Conservation (phyloP, 2,888 invertebrate genomes). For the Acronicta alni region DNA sequence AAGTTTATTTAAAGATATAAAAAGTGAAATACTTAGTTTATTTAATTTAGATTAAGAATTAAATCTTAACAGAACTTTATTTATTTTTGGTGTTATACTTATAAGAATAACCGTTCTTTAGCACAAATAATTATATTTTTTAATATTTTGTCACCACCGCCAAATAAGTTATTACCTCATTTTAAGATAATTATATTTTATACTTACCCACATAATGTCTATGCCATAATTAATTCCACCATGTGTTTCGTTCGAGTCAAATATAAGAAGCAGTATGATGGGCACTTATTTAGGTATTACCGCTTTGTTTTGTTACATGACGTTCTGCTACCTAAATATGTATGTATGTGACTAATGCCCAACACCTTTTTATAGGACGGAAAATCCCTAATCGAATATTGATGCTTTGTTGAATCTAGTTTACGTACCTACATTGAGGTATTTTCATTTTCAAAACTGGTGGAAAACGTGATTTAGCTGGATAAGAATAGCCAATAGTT, state of each 20-base stretch:
- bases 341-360: constrained; percentile 13
- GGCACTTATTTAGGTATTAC: constrained; percentile 12
- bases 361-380: too few species aligned
- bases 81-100: constrained; percentile 33
- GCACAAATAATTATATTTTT: constrained; percentile 37
- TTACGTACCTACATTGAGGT: constrained; percentile 5
- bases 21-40: too few species aligned
- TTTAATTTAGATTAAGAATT: constrained; percentile 50
- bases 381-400: too few species aligned
- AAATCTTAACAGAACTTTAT: constrained; percentile 19
- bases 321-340: constrained; percentile 14
- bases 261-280: too few species aligned
- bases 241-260: not conserved
- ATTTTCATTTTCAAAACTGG: constrained; percentile 5
- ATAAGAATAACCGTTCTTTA: constrained; percentile 24
- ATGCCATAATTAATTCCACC: constrained; percentile 14
- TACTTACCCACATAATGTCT: not conserved
- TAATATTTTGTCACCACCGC: constrained; percentile 12
- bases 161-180: not conserved
- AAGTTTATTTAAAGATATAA: constrained; percentile 54
- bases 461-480: constrained; percentile 34
- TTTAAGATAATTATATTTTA: constrained; percentile 4
- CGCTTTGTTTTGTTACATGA: constrained; percentile 15
- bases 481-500: constrained; percentile 27
- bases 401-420: constrained; percentile 15